phyloP scores from a whole-genome alignment of 2,797 vertebrate genomes.

The Uromys caudimaculatus region DNA sequence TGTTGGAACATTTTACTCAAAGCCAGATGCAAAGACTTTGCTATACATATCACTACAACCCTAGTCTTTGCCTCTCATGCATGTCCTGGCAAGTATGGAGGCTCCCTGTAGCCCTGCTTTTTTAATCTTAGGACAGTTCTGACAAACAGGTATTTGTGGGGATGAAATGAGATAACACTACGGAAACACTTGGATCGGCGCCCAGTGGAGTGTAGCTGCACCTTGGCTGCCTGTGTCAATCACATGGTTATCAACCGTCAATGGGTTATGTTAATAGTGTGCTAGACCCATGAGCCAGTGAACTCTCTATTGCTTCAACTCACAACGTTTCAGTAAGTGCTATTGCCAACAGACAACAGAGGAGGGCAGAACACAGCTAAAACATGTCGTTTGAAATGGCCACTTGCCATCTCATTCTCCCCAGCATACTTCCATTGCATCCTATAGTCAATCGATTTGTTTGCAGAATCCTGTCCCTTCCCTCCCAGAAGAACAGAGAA shows the following conservation, averaged over 20 bases:
- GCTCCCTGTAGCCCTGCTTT: not conserved
- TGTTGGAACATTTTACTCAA: not conserved
- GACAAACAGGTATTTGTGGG: rapidly evolving
- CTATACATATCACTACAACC: not conserved
- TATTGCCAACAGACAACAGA: not conserved
- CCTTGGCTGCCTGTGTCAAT: rapidly evolving
- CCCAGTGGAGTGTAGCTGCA: rapidly evolving
- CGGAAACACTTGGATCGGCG: not conserved
- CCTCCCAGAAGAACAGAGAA: not conserved
- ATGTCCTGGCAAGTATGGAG: not conserved
- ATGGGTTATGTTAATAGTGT: not conserved
- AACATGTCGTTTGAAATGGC: not conserved
- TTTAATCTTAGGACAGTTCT: not conserved
- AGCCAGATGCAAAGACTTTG: not conserved
- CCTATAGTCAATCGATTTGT: rapidly evolving
- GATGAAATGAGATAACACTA: not conserved
- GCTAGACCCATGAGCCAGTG: not conserved
- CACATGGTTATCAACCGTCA: not conserved
- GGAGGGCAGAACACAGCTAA: not conserved
- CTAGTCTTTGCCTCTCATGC: not conserved
- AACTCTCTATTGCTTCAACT: not conserved
- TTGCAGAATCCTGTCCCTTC: not conserved
- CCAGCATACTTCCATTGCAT: too few relatives aligned
- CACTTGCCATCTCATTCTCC: rapidly evolving
- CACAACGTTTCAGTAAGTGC: too few relatives aligned